A percentile compares a stretch with the other conserved stretches of the same genome.
Conservation (phyloP, 2,888 invertebrate genomes). For the Lycophotia porphyrea region DNA sequence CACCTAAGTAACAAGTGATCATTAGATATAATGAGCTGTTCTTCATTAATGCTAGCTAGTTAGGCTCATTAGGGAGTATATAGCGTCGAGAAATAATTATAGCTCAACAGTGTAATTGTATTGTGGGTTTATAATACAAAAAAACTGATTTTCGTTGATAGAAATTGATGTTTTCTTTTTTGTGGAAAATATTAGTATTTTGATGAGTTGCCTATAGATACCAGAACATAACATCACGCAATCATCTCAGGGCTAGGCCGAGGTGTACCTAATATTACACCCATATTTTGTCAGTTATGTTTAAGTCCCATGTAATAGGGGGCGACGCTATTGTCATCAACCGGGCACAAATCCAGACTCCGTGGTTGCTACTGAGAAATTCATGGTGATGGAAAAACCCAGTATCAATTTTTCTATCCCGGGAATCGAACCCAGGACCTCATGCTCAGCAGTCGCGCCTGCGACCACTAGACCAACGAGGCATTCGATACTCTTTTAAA, state of each 20-base stretch:
- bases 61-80: slow-evolving; percentile 33
- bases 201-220: neutral
- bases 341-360: neutral
- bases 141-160: neutral
- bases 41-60: slow-evolving; percentile 28
- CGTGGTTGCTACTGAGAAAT: neutral
- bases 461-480: neutral
- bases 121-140: neutral
- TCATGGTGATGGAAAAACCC: neutral
- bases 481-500: too few species aligned
- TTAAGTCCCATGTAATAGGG: neutral
- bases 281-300: too few species aligned
- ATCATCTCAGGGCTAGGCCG: neutral
- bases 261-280: too few species aligned
- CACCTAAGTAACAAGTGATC: slow-evolving; percentile 26
- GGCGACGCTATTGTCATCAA: neutral
- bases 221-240: neutral
- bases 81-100: slow-evolving; percentile 33
- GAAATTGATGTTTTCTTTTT: neutral
- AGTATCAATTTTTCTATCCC: neutral
- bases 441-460: neutral
- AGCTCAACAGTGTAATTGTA: slow-evolving; percentile 18
- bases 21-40: slow-evolving; percentile 43
- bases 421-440: neutral
- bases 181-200: neutral